Conservation (phyloP, 2,888 invertebrate genomes). For the Willowsia nigromaculata region DNA sequence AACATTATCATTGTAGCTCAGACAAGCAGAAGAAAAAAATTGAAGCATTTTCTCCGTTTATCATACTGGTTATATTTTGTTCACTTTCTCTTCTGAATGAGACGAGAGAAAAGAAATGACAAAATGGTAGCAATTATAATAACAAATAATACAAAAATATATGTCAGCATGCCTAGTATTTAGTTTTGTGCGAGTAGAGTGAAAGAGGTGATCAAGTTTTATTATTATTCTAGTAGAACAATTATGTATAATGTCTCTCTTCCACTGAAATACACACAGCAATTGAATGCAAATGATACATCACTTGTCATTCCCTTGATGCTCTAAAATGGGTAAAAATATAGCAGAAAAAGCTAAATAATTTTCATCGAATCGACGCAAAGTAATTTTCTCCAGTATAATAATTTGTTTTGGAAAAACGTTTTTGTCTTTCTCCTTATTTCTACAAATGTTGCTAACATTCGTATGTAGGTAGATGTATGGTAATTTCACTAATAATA, state of each 20-base stretch:
- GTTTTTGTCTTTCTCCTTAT: not conserved
- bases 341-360: not conserved
- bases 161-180: not conserved
- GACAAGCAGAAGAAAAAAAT: not conserved
- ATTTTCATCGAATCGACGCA: not conserved
- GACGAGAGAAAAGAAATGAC: not conserved
- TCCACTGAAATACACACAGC: not conserved
- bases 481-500: not conserved
- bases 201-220: not conserved
- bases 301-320: not conserved
- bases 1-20: not conserved
- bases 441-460: not conserved
- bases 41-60: not conserved
- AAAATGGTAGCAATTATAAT: not conserved
- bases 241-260: not conserved
- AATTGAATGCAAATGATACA: not conserved
- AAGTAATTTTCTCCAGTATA: conserved; percentile 21
- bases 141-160: not conserved
- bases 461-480: too few relatives aligned
- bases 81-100: too few relatives aligned
- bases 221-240: not conserved
- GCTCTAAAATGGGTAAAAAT: not conserved
- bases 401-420: not conserved
- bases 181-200: not conserved
- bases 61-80: not conserved